Conservation (phyloP, 2,888 invertebrate species). For the Chloromyia formosa region DNA sequence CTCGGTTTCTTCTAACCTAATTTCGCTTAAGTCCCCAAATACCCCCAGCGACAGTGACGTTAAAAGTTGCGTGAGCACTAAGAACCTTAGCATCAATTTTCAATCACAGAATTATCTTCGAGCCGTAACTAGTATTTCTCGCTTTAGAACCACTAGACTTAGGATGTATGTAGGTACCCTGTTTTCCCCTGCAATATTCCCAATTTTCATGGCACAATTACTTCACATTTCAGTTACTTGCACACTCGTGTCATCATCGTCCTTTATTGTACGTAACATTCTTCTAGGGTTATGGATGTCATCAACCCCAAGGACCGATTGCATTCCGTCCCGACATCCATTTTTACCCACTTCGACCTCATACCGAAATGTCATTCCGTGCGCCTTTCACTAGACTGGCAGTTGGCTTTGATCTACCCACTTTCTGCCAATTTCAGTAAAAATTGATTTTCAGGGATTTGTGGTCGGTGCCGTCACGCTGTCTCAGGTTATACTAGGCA, state of each 20-base stretch:
- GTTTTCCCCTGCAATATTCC: neutral
- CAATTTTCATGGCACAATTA: constrained; percentile 15
- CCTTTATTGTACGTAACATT: neutral
- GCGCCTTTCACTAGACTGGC: too few relatives aligned
- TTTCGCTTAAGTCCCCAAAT: too few relatives aligned
- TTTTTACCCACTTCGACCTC: neutral
- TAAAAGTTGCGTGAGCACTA: too few relatives aligned
- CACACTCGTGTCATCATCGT: neutral
- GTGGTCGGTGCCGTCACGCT: constrained; percentile 40
- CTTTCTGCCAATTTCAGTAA: constrained; percentile 34
- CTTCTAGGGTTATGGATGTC: constrained; percentile 7
- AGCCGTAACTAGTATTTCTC: too few relatives aligned
- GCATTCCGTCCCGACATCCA: neutral
- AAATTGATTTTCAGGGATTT: constrained; percentile 41
- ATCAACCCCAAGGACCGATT: constrained; percentile 23
- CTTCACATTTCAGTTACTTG: constrained; percentile 26
- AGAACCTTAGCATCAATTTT: too few relatives aligned
- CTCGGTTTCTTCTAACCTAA: too few relatives aligned
- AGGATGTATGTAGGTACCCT: too few relatives aligned
- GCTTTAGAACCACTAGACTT: too few relatives aligned
- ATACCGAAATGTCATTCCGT: neutral
- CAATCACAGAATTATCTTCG: too few relatives aligned
- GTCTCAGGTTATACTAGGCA: constrained; percentile 35
- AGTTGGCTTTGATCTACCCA: constrained; percentile 19
- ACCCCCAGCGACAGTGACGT: too few relatives aligned